Conservation (phyloP, 1,140 invertebrate genomes). For the Drosophila sproati region DNA sequence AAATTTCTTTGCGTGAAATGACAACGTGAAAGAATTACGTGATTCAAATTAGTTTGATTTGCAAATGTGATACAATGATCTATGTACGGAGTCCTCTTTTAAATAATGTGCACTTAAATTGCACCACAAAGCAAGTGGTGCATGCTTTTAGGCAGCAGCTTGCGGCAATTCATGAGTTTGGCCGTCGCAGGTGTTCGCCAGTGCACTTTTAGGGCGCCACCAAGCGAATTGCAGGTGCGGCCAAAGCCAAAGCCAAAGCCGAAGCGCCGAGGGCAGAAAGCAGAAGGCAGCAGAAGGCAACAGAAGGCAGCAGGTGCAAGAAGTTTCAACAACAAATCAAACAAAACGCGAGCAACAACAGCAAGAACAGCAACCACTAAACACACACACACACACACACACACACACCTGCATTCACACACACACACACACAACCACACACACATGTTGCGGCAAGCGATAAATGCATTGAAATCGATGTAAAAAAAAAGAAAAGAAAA, state of each 20-base stretch:
- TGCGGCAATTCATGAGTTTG: conserved; percentile 28
- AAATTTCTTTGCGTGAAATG: neutral
- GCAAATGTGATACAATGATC: conserved; percentile 19
- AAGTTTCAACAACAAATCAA: conserved; percentile 19
- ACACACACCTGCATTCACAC: neutral
- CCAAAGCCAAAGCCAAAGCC: neutral
- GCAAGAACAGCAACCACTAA: neutral
- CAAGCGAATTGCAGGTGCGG: conserved; percentile 33
- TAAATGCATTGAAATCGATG: conserved; percentile 52
- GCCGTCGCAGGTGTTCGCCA: conserved; percentile 46
- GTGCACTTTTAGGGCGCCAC: conserved; percentile 47
- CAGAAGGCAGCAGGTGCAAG: neutral
- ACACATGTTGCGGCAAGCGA: conserved; percentile 12
- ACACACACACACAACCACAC: neutral
- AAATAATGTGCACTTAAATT: conserved; percentile 51
- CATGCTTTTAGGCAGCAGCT: conserved; percentile 34
- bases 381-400: neutral
- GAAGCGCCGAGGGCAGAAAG: no score
- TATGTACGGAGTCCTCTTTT: neutral
- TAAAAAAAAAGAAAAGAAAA: conserved; percentile 6
- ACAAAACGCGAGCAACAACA: conserved; percentile 1
- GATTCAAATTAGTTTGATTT: conserved; percentile 26
- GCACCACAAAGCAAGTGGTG: conserved; percentile 41
- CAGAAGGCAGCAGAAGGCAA: no score
- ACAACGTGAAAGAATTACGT: neutral